Conservation (phyloP, 35 echinoderm and acorn worm genomes). For the Heliocidaris tuberculata region DNA sequence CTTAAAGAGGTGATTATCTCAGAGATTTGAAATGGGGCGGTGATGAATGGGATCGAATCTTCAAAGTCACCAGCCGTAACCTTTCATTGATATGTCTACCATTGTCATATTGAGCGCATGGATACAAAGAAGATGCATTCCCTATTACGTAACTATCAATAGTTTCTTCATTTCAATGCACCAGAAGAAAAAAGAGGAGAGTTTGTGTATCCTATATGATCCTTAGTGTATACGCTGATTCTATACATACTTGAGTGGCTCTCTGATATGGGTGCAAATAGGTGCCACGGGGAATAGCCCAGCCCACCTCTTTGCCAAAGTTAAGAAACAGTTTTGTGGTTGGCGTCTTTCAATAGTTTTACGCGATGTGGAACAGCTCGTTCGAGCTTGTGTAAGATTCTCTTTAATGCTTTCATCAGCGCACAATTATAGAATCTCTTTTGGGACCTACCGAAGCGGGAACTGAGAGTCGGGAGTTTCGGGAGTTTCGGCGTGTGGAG, state of each 20-base stretch:
- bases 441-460: not conserved
- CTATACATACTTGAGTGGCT: slow-evolving; percentile 25
- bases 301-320: not conserved
- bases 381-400: not conserved
- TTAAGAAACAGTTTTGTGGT: slow-evolving; percentile 1
- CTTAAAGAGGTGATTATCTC: slow-evolving; percentile 18
- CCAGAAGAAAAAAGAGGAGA: not conserved
- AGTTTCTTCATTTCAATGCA: not conserved
- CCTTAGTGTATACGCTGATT: not conserved
- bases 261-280: not conserved
- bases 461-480: not conserved
- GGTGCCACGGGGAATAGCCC: not conserved
- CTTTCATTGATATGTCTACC: not conserved
- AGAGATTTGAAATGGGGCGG: not conserved
- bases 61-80: slow-evolving; percentile 35
- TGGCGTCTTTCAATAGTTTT: not conserved
- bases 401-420: not conserved
- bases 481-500: not conserved
- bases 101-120: not conserved
- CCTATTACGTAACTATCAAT: slow-evolving; percentile 28
- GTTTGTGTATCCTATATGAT: not conserved
- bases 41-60: not conserved
- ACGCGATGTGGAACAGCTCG: not conserved
- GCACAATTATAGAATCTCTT: not conserved
- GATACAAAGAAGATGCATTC: slow-evolving; percentile 1